phyloP scores from a whole-genome alignment of 2,113 vertebrate genomes.

The Kryptolebias marmoratus region DNA sequence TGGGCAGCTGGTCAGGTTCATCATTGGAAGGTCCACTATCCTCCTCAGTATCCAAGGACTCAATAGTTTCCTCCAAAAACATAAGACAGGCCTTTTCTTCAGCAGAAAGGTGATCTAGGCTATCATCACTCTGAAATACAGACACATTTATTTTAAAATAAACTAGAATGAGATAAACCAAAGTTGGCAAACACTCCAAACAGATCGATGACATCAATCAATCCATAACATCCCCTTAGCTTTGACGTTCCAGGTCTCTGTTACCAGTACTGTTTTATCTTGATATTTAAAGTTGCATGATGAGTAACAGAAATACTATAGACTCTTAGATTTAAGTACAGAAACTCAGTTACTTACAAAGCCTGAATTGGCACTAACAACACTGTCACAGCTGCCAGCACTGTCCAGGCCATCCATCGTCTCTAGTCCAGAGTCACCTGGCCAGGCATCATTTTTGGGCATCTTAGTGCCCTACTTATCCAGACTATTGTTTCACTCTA shows the following conservation, averaged over 20 bases:
- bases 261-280: not conserved
- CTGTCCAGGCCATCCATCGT: conserved; percentile 71
- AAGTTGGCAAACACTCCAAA: not conserved
- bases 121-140: conserved; percentile 84
- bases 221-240: not conserved
- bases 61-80: conserved; percentile 94
- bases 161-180: not conserved
- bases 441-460: conserved; percentile 87
- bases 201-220: not conserved
- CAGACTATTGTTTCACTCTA: conserved; percentile 31
- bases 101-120: conserved; percentile 88
- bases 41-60: conserved; percentile 87
- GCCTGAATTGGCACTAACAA: conserved; percentile 83
- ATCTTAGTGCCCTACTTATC: conserved; percentile 68
- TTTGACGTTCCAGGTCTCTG: not conserved
- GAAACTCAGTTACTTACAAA: conserved; percentile 79
- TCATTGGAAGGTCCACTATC: conserved; percentile 86
- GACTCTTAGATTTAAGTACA: not conserved
- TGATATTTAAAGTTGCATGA: not conserved
- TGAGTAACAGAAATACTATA: not conserved
- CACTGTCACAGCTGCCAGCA: conserved; percentile 86
- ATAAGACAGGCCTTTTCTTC: conserved; percentile 93
- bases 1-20: conserved; percentile 65
- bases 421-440: conserved; percentile 78
- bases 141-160: not conserved